Conservation (phyloP, 2,888 invertebrate genomes). For the Philereme transversata region DNA sequence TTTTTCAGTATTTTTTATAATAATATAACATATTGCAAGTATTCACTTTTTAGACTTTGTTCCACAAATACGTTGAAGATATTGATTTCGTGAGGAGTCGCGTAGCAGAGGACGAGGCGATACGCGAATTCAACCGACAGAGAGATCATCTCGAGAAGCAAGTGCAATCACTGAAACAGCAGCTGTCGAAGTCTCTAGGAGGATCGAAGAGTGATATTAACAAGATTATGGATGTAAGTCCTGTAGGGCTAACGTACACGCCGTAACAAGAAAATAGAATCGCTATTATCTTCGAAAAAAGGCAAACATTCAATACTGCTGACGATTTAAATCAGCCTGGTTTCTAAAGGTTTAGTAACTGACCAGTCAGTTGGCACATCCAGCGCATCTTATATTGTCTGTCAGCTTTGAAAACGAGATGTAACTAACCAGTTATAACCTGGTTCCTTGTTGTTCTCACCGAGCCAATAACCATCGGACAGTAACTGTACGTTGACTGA, state of each 20-base stretch:
- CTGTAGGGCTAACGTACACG: background rate
- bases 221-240: constrained; percentile 86
- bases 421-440: too few relatives aligned
- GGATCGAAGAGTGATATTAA: constrained; percentile 83
- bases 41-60: constrained; percentile 74
- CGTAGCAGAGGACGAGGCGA: constrained; percentile 88
- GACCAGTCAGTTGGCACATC: too few relatives aligned
- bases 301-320: too few relatives aligned
- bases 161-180: constrained; percentile 64
- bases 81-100: constrained; percentile 87
- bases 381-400: too few relatives aligned
- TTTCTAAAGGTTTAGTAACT: too few relatives aligned
- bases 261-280: too few relatives aligned
- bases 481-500: too few relatives aligned
- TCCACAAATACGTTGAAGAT: constrained; percentile 89
- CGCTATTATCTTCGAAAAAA: too few relatives aligned
- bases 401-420: too few relatives aligned
- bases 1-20: background rate
- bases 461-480: too few relatives aligned
- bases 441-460: too few relatives aligned
- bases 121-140: constrained; percentile 91
- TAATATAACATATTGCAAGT: background rate
- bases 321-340: too few relatives aligned
- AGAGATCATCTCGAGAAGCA: constrained; percentile 91
- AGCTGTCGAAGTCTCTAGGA: constrained; percentile 64